Base-by-base conservation (phyloP, 1,140 invertebrate genomes). In the Sinella curviseta region DNA sequence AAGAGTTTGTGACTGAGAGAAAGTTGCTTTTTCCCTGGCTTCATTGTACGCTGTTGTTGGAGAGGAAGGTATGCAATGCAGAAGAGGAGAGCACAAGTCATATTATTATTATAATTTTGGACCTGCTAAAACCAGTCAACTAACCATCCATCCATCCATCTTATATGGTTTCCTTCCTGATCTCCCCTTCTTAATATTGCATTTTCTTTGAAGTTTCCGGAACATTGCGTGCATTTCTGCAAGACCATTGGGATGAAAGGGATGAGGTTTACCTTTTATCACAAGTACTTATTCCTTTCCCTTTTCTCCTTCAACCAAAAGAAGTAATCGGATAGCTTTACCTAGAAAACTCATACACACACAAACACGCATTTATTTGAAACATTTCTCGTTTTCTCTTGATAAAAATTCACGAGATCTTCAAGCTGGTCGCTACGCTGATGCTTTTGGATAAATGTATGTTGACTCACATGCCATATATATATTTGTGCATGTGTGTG, bases 191-290 rank as follows among this genome's bases (percentile, higher is more conserved):
- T 70, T 70, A 70, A 70, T 70, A 33, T 70, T 70, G 65, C 26
- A 70, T 70, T 70, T 70, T 33, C 65, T 70, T 70, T 33, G 28
- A 70, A 70, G 65, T 70, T 70, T 33, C 24, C 26, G 2, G 3
- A 33, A 70, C 26, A 70, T 70, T 31, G 65, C 65, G 26, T 70
- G 65, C 65, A 33, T 30, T 70, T 33, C 65, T 70, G 65, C n/a
- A 70, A 31, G 65, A 33, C 65, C 65, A 70, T 30, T 70, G 8
- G 12, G 28, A 17, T 70, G n/a, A 70, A 70, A 70, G 65, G 31
- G 65, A 70, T 70, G 65, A 70, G 65, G 26, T 70, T 70, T 70
- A 33, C 65, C 65, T 70, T 70, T 70, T 33, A 70, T 70, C 65
- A 70, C 31, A 70, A 70, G 65, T 70, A 30, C 65, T 70, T 70